Evolutionary conservation across 2,797 vertebrate genomes (phyloP).

Genomic region (Sebastolobus alascanus): DNA sequence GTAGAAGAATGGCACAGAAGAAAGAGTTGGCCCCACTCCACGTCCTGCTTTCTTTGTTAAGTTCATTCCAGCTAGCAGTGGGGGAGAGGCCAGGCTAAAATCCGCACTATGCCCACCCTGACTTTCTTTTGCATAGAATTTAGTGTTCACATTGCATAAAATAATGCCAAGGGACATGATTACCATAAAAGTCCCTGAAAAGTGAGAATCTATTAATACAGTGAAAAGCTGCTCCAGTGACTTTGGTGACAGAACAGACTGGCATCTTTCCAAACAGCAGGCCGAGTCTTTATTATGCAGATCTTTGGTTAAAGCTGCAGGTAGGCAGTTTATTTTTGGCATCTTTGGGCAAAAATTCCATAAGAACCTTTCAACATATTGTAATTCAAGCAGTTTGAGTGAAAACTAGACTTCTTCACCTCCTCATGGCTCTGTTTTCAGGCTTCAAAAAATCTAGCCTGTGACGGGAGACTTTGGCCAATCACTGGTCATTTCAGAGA

Average conservation of each 20-base stretch:
- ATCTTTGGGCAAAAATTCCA: not conserved
- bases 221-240: conserved; percentile 41
- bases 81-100: conserved; percentile 31
- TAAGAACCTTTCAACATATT: not conserved
- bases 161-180: conserved; percentile 41
- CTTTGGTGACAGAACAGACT: conserved; percentile 52
- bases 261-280: conserved; percentile 53
- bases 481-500: not conserved
- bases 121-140: conserved; percentile 58
- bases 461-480: not conserved
- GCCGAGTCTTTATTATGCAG: conserved; percentile 36
- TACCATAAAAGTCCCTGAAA: conserved; percentile 54
- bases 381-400: not conserved
- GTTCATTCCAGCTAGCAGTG: conserved; percentile 37
- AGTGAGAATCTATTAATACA: conserved; percentile 54
- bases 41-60: conserved; percentile 60
- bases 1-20: conserved; percentile 45
- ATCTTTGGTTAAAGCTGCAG: conserved; percentile 67
- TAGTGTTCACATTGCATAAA: conserved; percentile 60
- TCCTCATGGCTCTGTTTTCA: not conserved
- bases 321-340: not conserved
- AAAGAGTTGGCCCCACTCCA: conserved; percentile 63
- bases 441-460: not conserved
- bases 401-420: not conserved
- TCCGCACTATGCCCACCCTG: conserved; percentile 33